A percentile compares a stretch with the other conserved stretches of the same genome.
These are phyloP conservation scores for Eulemur macaco DNA, from an alignment of 2,113 vertebrate species.

Conservation along the genomic window DNA sequence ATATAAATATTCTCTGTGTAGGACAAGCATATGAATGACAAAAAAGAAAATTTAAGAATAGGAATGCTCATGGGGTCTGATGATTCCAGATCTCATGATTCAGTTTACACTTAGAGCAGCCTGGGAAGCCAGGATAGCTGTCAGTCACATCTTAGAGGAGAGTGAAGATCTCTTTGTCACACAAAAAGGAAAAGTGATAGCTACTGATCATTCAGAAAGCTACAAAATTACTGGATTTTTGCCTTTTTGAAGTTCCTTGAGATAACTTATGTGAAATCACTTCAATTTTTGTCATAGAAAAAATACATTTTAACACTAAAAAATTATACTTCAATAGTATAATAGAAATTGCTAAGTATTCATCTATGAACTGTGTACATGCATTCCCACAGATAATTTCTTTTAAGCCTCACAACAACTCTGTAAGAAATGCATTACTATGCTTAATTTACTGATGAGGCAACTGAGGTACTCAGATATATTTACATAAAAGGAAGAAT, in stretches of 20 bases:
- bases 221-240: background rate
- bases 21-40: background rate
- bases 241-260: background rate
- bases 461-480: background rate
- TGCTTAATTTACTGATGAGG: background rate
- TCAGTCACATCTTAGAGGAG: background rate
- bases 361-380: background rate
- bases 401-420: background rate
- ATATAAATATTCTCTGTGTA: background rate
- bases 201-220: background rate
- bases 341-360: background rate
- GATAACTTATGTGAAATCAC: background rate
- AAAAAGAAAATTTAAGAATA: background rate
- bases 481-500: background rate
- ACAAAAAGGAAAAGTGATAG: background rate
- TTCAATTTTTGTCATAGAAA: background rate
- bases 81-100: background rate
- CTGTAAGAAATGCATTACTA: background rate
- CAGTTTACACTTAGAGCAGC: background rate
- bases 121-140: background rate
- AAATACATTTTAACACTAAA: slow-evolving; percentile 12
- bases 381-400: background rate
- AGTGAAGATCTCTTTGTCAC: background rate
- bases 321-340: background rate
- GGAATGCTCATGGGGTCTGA: background rate